phyloP scores from a whole-genome alignment of 2,888 invertebrate species.

The Spodoptera littoralis region DNA sequence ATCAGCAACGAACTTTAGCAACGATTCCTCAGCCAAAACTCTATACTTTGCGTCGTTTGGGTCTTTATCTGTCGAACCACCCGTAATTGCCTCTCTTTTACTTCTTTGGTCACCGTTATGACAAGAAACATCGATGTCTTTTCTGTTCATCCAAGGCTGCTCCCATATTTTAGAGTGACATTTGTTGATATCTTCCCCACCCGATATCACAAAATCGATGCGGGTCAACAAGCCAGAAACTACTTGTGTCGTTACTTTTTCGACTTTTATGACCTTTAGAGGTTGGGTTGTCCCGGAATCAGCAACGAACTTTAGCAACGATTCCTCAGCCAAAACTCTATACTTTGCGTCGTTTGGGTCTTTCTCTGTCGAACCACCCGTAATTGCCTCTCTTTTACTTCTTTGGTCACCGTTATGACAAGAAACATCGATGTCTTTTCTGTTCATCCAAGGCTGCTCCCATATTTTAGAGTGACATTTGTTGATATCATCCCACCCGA shows the following conservation, averaged over 20 bases:
- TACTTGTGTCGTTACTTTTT: slow-evolving; percentile 55
- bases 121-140: slow-evolving; percentile 60
- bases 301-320: slow-evolving; percentile 48
- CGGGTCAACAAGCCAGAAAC: slow-evolving; percentile 54
- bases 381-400: too few species aligned
- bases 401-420: slow-evolving; percentile 30
- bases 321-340: slow-evolving; percentile 54
- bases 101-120: slow-evolving; percentile 9
- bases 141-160: slow-evolving; percentile 10
- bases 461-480: slow-evolving; percentile 50
- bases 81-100: slow-evolving; percentile 28
- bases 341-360: slow-evolving; percentile 52
- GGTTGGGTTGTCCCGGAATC: slow-evolving; percentile 14
- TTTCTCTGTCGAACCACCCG: slow-evolving; percentile 52
- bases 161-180: slow-evolving; percentile 17
- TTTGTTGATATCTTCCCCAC: neutral
- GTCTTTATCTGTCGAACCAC: slow-evolving; percentile 51
- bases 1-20: slow-evolving; percentile 48
- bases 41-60: slow-evolving; percentile 49
- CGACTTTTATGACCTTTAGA: slow-evolving; percentile 37
- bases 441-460: slow-evolving; percentile 47
- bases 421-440: slow-evolving; percentile 51
- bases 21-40: slow-evolving; percentile 55
- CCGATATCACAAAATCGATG: slow-evolving; percentile 38
- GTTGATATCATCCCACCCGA: neutral